Conservation (phyloP, 2,797 vertebrate species). For the Synaphobranchus kaupii region DNA sequence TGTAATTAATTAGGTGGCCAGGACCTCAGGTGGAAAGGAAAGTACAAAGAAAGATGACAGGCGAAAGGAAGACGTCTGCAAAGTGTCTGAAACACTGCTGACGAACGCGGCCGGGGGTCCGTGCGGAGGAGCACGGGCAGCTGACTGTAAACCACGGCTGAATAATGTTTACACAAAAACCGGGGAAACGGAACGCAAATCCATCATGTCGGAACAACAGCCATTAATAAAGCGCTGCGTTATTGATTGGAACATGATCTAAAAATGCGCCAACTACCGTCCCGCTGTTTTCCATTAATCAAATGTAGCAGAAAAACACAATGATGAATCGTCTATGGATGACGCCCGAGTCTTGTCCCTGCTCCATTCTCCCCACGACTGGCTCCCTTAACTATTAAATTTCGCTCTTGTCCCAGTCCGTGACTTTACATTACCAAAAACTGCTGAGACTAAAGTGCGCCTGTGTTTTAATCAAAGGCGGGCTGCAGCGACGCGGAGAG, state of each 20-base stretch:
- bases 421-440: slow-evolving; percentile 36
- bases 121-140: slow-evolving; percentile 38
- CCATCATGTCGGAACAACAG: slow-evolving; percentile 48
- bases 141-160: slow-evolving; percentile 61
- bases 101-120: slow-evolving; percentile 35
- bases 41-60: slow-evolving; percentile 26
- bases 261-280: slow-evolving; percentile 57
- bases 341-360: slow-evolving; percentile 41
- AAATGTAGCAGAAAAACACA: slow-evolving; percentile 50
- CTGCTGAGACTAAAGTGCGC: slow-evolving; percentile 22
- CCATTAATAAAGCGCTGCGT: slow-evolving; percentile 61
- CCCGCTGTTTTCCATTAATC: slow-evolving; percentile 55
- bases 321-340: slow-evolving; percentile 54
- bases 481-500: neutral
- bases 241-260: slow-evolving; percentile 61
- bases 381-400: slow-evolving; percentile 45
- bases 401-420: slow-evolving; percentile 48
- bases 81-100: slow-evolving; percentile 31
- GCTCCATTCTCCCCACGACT: slow-evolving; percentile 28
- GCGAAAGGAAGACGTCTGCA: slow-evolving; percentile 20
- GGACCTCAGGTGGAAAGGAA: neutral
- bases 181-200: slow-evolving; percentile 60
- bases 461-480: neutral
- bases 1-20: slow-evolving; percentile 10
- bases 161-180: slow-evolving; percentile 64